Base-by-base conservation (phyloP, 1,140 invertebrate species). In the Eriosoma lanigerum region DNA sequence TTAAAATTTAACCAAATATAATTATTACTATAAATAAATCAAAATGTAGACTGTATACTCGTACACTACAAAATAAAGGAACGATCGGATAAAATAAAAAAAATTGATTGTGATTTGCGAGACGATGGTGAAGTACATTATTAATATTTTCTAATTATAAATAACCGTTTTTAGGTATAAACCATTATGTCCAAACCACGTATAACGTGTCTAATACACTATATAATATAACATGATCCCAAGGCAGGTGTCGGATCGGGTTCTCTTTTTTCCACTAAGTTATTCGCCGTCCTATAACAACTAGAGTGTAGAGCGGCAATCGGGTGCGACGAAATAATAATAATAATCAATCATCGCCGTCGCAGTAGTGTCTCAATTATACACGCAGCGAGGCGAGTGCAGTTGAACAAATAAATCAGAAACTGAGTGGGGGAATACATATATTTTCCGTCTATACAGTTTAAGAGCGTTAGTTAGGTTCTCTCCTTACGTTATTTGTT, bases 321-420 rank as follows among this genome's bases (percentile, higher is more conserved):
- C 24, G 24, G 48, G 46, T 15, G 68, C 48, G 46, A 50, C 68
- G 46, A 50, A 70, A 68, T 68, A 52, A 72, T 52, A 52, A 72
- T 52, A 72, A 72, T 52, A 72, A 72, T 72, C 68, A 70, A 70
- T 70, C 66, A 72, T 19, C 48, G 26, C 48, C 32, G 32, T 38
- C 32, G 17, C 21, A 24, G 21, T 46, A 9, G 24, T 24, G 68
- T 72, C 68, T 72, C 68, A 72, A 29, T 52, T 72, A 72, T 46
- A 52, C 24, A n/a, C 32, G 3, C 24, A 9, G 17, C 26, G 21
- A 24, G 46, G 21, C 10, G 38, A 46, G 5, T 10, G 24, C 38
- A 68, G 38, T 48, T 68, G 44, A 48, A 68, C 66, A 24, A 68
- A 68, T 21, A 68, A 24, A 26, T 44, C 66, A 38, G 44, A 68